These are phyloP conservation scores for Semotilus atromaculatus DNA, from an alignment of 2,797 vertebrate genomes.

Conservation along the genomic window DNA sequence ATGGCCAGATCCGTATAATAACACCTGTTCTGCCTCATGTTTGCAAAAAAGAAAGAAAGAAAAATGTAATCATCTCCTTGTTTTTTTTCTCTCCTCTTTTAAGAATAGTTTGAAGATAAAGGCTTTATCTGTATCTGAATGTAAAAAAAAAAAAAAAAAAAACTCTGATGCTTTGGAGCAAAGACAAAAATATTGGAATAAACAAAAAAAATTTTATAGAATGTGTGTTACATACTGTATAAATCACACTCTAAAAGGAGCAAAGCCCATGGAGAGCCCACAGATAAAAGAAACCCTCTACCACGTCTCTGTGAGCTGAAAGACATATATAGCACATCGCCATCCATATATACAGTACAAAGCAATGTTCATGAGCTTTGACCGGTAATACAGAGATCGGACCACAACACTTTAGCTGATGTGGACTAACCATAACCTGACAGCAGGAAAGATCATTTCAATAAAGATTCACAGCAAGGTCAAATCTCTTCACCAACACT, in stretches of 20 bases:
- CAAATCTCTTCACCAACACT: conserved; percentile 14
- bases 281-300: background rate
- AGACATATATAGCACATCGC: background rate
- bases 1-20: background rate
- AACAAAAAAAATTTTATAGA: no score
- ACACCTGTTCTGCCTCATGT: background rate
- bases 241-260: background rate
- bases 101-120: background rate
- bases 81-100: no score
- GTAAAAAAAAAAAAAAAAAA: background rate
- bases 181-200: background rate
- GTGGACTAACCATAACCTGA: background rate
- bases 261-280: background rate
- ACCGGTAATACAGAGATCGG: background rate
- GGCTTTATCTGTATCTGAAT: background rate
- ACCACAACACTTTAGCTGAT: background rate
- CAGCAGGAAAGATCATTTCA: conserved; percentile 13
- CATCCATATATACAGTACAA: background rate
- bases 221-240: background rate
- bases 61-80: background rate
- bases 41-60: background rate
- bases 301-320: background rate
- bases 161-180: background rate
- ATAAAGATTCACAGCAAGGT: conserved; percentile 12
- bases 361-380: background rate